Evolutionary conservation across 2,113 vertebrate genomes (phyloP), one percentile per base, ranked within the genome.

Genomic region (Smithornis capensis): DNA sequence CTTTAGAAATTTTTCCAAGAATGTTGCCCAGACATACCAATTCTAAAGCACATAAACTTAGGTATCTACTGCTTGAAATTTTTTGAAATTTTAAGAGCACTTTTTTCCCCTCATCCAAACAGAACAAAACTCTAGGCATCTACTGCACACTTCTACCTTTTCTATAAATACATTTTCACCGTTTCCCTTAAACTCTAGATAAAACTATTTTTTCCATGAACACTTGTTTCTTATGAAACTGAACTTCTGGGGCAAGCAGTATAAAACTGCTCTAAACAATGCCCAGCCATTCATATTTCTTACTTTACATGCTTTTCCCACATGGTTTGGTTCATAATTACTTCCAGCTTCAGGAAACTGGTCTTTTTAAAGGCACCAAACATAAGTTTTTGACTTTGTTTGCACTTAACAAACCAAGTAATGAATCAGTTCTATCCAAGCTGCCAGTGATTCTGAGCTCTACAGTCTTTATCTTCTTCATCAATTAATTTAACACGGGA

Each of bases 271-370:
- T 80, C 75, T 87, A 79, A 96, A 90, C 91, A 96, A 95, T 95
- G 75, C 84, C 75, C 63, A 93, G 64, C 45, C 79, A 95, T 94
- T 95, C 91, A 83, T 91, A 83, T 90, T 95, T 93, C 86, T 96
- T 89, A 37, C 56, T 95, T 94, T 93, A 91, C 80, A 75, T 94
- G 81, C 80, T 90, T 92, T 83, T 83, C 80, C 91, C 95, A 78
- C 49, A 44, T 84, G 83, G 44, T 82, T 94, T 89, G 69, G 50
- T 52, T 71, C 80, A 64, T 95, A 95, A 96, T 96, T 96, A 87
- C 92, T 96, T 96, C 94, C 96, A 96, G 94, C 92, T 94, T 94
- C 89, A 94, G 76, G 77, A 94, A 95, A 94, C n/a, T 63, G 29
- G 56, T 13, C 76, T 47, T 91, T 92, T 93, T 77, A 94, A 86